phyloP scores from a whole-genome alignment of 2,797 vertebrate species.

The Enteromius mattozi region DNA sequence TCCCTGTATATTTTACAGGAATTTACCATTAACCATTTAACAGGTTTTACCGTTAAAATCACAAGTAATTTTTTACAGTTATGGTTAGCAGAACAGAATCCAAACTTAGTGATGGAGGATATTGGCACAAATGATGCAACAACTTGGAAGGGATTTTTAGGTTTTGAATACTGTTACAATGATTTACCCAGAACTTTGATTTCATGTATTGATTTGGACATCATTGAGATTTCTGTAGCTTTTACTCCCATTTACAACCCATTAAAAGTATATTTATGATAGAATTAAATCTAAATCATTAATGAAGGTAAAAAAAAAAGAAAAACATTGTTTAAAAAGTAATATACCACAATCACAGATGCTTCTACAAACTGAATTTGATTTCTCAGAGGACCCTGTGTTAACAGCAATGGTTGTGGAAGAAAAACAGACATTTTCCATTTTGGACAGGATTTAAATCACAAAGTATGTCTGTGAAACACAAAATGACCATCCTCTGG shows the following conservation, averaged over 20 bases:
- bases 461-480: background rate
- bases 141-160: background rate
- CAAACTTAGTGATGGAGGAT: background rate
- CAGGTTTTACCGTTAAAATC: too few species aligned
- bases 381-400: background rate
- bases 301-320: background rate
- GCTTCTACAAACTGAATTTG: background rate
- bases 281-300: background rate
- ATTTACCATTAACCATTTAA: too few species aligned
- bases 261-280: background rate
- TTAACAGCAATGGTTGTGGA: background rate
- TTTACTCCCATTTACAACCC: background rate
- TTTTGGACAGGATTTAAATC: constrained; percentile 11
- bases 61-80: too few species aligned
- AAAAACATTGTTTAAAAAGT: background rate
- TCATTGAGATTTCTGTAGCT: background rate
- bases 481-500: background rate
- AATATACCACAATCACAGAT: background rate
- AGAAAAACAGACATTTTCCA: constrained; percentile 17
- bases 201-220: background rate
- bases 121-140: background rate
- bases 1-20: too few species aligned
- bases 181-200: background rate
- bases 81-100: background rate
- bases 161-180: background rate